Evolutionary conservation across 2,888 invertebrate genomes (phyloP), one percentile per base, ranked within the genome.

Genomic region (Melipona beecheii): DNA sequence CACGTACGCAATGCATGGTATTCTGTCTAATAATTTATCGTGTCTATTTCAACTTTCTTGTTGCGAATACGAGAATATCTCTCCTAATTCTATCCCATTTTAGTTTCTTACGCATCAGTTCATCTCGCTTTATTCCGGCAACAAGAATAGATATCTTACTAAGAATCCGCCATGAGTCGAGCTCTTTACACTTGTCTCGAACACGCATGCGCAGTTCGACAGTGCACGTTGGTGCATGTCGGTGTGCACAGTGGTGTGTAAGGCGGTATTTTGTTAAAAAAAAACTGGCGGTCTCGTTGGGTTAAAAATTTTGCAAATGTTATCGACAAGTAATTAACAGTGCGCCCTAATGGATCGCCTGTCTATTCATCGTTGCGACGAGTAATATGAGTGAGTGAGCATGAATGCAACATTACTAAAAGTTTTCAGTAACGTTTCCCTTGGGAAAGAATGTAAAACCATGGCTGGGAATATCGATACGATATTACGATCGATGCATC

Each of bases 201-300:
- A 66, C 43, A 68, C 87, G 81, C 84, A 88, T 81, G 88, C 88
- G 87, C 75, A 64, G 64, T 64, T 43, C 36, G 75, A 21, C 74
- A 86, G 86, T 86, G 87, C 87, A 87, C 84, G 79, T 70, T 78
- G 85, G 79, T 84, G 87, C 87, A 74, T 75, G 56, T 78, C 79
- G 86, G 87, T 84, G 87, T 87, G 81, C 87, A 84, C 82, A 75
- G 83, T 75, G 79, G 86, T 86, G 84, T 84, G 86, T 75, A 78
- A 85, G 86, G 88, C 87, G 86, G 89, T 87, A 85, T 79, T 84
- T 85, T 82, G 83, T 82, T 86, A 74, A 87, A 87, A 87, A 83
- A 84, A 86, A 84, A 78, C 70, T 82, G 80, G 85, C 77, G 87
- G 85, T 87, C 81, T 89, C 88, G 89, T 88, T 78, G 83, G 78